Conservation (phyloP, 2,113 vertebrate species). For the Bothrops jararaca region DNA sequence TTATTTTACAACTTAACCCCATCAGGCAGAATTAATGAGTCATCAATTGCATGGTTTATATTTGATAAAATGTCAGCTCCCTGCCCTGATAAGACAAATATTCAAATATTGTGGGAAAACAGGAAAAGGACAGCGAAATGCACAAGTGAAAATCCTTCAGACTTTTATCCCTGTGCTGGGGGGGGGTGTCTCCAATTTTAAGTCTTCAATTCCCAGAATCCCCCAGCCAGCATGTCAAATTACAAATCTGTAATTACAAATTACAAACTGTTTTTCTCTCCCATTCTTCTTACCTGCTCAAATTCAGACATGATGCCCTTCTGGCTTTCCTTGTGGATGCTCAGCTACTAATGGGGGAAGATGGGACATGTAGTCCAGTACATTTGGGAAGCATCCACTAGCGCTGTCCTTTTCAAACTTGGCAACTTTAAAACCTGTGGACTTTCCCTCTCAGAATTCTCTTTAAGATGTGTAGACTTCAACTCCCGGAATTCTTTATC, state of each 20-base stretch:
- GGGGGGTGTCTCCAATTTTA: too few species aligned
- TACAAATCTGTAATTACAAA: neutral
- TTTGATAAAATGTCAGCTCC: neutral
- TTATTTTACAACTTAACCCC: neutral
- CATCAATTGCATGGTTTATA: neutral
- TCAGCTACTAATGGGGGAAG: neutral
- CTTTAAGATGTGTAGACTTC: neutral
- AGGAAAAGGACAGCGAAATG: neutral
- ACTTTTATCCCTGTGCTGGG: neutral
- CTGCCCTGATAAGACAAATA: neutral
- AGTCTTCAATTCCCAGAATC: too few species aligned
- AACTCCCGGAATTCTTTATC: neutral
- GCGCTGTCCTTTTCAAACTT: neutral
- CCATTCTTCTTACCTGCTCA: neutral
- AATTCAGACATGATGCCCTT: neutral
- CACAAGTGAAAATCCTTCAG: neutral
- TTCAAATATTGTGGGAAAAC: neutral
- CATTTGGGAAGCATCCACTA: neutral
- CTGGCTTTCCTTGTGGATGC: neutral
- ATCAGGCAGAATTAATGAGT: neutral
- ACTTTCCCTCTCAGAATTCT: neutral
- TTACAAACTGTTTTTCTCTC: neutral
- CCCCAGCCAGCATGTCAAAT: neutral
- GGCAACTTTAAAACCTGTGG: neutral
- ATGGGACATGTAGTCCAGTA: neutral